A percentile compares a stretch with the other conserved stretches of the same genome.
Conservation (phyloP, 2,113 vertebrate species). For the Eublepharis macularius region DNA sequence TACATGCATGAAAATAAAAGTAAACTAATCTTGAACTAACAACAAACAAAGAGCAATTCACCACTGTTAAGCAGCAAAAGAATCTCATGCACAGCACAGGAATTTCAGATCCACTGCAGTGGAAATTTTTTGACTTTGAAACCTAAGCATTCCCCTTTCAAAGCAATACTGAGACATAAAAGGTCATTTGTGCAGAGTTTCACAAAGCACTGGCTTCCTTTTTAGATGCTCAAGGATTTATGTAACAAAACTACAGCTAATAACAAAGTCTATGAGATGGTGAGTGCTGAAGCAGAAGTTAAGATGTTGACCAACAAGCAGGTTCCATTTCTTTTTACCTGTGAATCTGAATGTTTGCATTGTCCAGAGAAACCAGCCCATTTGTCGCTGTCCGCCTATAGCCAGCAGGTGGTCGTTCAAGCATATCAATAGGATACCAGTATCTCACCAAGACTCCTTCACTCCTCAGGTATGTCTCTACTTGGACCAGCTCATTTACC, state of each 20-base stretch:
- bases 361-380: constrained; percentile 92
- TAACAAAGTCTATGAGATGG: accelerated
- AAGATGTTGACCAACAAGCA: background rate
- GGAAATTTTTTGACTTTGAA: too few relatives aligned
- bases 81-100: too few relatives aligned
- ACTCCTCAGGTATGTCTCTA: constrained; percentile 94
- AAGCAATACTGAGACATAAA: too few relatives aligned
- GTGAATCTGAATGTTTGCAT: constrained; percentile 97
- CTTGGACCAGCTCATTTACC: constrained; percentile 96
- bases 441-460: constrained; percentile 96
- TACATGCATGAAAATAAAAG: background rate
- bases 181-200: background rate
- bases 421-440: constrained; percentile 98
- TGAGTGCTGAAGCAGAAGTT: background rate
- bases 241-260: background rate
- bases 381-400: constrained; percentile 94
- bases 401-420: constrained; percentile 92
- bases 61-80: too few relatives aligned
- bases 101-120: too few relatives aligned
- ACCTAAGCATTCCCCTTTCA: too few relatives aligned
- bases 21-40: too few relatives aligned
- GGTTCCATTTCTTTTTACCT: constrained; percentile 73
- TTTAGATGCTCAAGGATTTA: background rate
- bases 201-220: background rate
- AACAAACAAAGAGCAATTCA: too few relatives aligned